Conservation (phyloP, 2,888 invertebrate genomes). For the Schizaphis graminum region DNA sequence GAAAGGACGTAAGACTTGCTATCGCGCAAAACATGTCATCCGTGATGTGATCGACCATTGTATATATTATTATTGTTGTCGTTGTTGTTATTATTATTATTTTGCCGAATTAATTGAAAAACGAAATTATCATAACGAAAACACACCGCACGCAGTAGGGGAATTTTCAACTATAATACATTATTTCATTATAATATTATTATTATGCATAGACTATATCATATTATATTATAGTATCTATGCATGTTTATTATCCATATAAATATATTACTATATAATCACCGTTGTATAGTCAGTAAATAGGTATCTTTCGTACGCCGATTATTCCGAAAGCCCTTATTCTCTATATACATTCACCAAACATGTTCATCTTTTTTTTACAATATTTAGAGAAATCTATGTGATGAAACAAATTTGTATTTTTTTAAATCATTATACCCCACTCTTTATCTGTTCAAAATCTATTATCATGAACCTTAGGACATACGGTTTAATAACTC, state of each 20-base stretch:
- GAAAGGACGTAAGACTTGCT: conserved; percentile 39
- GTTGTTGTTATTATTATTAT: conserved; percentile 20
- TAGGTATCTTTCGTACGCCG: neutral
- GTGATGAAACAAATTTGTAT: neutral
- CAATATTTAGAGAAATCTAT: neutral
- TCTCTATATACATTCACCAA: neutral
- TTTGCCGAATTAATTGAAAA: conserved; percentile 36
- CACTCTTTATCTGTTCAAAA: neutral
- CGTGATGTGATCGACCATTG: conserved; percentile 41
- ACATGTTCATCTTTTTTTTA: neutral
- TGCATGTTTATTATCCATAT: neutral
- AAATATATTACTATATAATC: neutral
- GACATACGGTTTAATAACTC: neutral
- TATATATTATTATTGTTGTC: neutral
- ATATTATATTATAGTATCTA: neutral
- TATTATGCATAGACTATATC: neutral
- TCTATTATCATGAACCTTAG: neutral
- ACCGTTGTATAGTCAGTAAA: neutral
- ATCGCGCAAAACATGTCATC: conserved; percentile 45
- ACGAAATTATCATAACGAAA: conserved; percentile 34
- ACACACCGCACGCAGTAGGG: neutral
- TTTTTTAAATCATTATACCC: neutral
- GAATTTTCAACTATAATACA: neutral
- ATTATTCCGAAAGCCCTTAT: too few species aligned
- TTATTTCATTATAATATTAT: neutral